Evolutionary conservation across 2,797 vertebrate genomes (phyloP), one percentile per base, ranked within the genome.

Genomic region (Myotis daubentonii): DNA sequence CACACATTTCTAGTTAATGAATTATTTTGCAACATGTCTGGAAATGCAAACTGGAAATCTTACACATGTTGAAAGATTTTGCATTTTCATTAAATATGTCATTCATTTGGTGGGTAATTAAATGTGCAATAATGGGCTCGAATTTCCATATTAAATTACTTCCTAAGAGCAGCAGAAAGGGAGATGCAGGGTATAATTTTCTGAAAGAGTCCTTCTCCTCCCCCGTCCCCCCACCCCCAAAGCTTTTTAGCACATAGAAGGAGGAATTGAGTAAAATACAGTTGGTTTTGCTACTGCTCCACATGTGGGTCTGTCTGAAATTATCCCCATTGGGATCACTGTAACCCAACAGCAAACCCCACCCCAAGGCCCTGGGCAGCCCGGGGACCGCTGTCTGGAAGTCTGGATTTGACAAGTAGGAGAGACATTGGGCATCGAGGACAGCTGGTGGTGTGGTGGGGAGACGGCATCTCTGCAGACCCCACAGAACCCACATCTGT

Each of bases 101-200:
- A 97, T 88, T 96, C 95, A 93, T 94, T 95, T 92, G 23, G 74
- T 82, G 87, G 87, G 44, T 96, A 97, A 97, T 97, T 97, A 97
- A 97, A 96, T 94, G 93, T 92, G 87, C 81, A 82, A 90, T 94
- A 95, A 95, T 93, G 94, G 92, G 92, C 94, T 97, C 96, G 93
- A 96, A 98, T 97, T 97, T 97, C 95, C 93, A 85, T 97, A 89
- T 96, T 96, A 94, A 97, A 97, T 82, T 79, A 96, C 93, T 97
- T 97, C 91, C 84, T 82, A 89, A 79, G 89, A 96, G 47, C 72
- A 81, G 78, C 65, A 89, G 75, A 96, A 95, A 96, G 78, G 47
- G 74, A 95, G 71, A 94, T 36, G 20, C 68, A 95, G 89, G 70
- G 89, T 96, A 51, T 85, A 93, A 94, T 96, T 97, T 96, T 94